Evolutionary conservation across 2,113 vertebrate genomes (phyloP).

Genomic region (Campylorhamphus procurvoides): DNA sequence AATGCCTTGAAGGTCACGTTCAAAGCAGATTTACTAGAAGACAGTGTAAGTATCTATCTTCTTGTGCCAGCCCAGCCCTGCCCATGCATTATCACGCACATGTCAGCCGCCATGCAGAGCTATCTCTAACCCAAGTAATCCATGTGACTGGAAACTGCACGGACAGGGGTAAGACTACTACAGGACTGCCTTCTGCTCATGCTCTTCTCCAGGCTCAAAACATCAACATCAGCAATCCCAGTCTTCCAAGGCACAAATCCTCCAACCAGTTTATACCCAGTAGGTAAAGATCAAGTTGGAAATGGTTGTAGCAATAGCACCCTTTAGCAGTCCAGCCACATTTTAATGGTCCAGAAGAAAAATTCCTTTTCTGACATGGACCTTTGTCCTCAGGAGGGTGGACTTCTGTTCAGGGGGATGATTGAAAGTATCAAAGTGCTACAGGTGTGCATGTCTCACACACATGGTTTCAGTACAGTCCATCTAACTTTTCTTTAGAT

Average conservation of each 20-base stretch:
- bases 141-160: neutral
- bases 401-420: neutral
- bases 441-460: neutral
- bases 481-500: neutral
- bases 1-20: neutral
- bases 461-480: neutral
- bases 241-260: neutral
- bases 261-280: neutral
- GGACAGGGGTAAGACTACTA: neutral
- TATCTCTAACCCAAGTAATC: neutral
- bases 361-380: neutral
- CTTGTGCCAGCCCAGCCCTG: neutral
- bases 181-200: neutral
- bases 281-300: neutral
- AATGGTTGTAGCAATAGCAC: neutral
- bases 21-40: neutral
- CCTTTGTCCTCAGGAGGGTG: neutral
- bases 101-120: accelerated
- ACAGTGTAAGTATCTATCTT: neutral
- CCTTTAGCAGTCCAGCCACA: neutral
- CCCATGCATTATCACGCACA: neutral
- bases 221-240: neutral
- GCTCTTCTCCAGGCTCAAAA: neutral
- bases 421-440: neutral
- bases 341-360: neutral